Evolutionary conservation across 2,888 invertebrate genomes (phyloP).

Genomic region (Rotaria macrura): DNA sequence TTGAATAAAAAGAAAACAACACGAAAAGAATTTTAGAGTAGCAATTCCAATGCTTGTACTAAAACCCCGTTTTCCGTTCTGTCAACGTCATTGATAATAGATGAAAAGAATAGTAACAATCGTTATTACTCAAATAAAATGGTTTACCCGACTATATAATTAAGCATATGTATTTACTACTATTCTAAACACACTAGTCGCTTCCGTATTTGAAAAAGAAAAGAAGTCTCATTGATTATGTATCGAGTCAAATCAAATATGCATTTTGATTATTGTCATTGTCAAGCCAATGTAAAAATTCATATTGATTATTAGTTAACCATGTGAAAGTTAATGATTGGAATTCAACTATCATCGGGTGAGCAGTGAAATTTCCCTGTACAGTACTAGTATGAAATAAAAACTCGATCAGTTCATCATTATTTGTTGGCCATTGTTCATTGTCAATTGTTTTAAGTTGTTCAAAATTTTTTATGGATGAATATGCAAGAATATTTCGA

Average conservation of each 20-base stretch:
- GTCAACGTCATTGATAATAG: not conserved
- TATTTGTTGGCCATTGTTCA: too few relatives aligned
- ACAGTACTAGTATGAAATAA: not conserved
- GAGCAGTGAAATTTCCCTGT: not conserved
- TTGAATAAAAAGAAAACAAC: not conserved
- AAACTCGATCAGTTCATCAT: not conserved
- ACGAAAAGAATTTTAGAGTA: conserved; percentile 12
- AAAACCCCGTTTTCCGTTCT: conserved; percentile 4
- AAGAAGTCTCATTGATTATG: not conserved
- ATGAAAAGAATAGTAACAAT: not conserved
- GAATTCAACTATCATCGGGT: not conserved
- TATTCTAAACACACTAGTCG: not conserved
- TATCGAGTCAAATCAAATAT: not conserved
- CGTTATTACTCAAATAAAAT: not conserved
- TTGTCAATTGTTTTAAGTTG: not conserved
- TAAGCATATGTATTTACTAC: not conserved
- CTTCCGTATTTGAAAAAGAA: not conserved
- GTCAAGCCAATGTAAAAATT: not conserved
- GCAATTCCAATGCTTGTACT: not conserved
- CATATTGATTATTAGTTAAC: not conserved
- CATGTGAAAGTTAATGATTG: not conserved
- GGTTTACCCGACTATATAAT: not conserved
- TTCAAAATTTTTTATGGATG: not conserved
- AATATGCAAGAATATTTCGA: not conserved
- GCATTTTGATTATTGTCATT: not conserved